Percentiles rank a stretch among this genome's conserved stretches.
These are phyloP conservation scores for Charina bottae DNA, from an alignment of 2,113 vertebrate genomes.

Conservation along the genomic window DNA sequence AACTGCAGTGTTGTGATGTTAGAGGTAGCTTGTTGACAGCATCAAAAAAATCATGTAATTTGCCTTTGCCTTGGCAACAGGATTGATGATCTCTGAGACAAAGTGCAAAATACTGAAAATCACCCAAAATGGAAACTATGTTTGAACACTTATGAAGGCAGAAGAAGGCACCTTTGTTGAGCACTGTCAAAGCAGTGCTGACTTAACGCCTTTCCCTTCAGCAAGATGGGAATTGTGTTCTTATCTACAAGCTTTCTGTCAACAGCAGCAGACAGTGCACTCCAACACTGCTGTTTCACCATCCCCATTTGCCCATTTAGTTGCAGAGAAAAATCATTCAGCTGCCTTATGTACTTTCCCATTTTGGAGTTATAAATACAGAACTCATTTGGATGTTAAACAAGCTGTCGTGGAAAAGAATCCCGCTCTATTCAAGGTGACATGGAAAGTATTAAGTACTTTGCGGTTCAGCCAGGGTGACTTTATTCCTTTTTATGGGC, in stretches of 20 bases:
- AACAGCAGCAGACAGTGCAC: too few species aligned
- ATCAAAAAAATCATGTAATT: neutral
- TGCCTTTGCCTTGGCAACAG: neutral
- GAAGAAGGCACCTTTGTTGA: neutral
- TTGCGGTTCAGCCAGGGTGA: slow-evolving; percentile 13
- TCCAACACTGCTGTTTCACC: neutral
- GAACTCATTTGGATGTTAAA: slow-evolving; percentile 39
- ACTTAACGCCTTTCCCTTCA: neutral
- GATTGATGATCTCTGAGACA: neutral
- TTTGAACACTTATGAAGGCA: neutral
- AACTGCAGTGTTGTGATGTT: neutral
- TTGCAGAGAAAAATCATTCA: neutral
- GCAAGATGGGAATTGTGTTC: neutral
- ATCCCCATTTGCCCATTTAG: neutral
- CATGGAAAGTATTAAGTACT: neutral
- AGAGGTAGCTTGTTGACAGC: neutral
- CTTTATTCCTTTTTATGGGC: slow-evolving; percentile 26
- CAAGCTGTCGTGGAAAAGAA: slow-evolving; percentile 43
- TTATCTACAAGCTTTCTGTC: neutral
- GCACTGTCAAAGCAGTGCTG: neutral
- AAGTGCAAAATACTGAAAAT: neutral
- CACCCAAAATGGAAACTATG: neutral
- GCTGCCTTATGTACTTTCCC: neutral
- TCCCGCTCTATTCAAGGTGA: neutral
- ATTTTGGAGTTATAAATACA: slow-evolving; percentile 35